Evolutionary conservation across 2,888 invertebrate genomes (phyloP).

Genomic region (Scrobipalpa atriplicella): DNA sequence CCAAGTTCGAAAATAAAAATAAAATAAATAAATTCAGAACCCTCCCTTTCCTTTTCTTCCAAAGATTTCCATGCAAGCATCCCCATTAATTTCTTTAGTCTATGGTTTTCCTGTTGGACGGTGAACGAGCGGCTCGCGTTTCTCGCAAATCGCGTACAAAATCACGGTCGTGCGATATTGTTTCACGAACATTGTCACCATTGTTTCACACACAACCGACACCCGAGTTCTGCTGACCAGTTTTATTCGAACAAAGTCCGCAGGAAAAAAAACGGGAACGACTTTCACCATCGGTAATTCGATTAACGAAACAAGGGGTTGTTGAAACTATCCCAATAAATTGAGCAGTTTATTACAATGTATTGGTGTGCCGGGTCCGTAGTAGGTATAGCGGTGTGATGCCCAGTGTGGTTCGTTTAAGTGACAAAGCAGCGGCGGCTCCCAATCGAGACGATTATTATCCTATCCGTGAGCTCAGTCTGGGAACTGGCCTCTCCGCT

Average conservation of each 20-base stretch:
- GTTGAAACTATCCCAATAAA: constrained; percentile 55
- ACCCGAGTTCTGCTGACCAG: constrained; percentile 45
- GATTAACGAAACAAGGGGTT: constrained; percentile 66
- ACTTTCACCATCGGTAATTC: constrained; percentile 78
- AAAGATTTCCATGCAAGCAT: constrained; percentile 16
- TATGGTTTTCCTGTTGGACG: constrained; percentile 60
- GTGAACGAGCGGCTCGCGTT: constrained; percentile 46
- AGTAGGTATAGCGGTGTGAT: constrained; percentile 66
- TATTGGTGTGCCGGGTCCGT: constrained; percentile 68
- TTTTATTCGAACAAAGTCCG: constrained; percentile 34
- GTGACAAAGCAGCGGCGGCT: constrained; percentile 78
- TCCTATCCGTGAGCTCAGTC: constrained; percentile 76
- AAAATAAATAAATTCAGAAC: not conserved
- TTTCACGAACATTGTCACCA: constrained; percentile 48
- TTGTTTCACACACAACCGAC: constrained; percentile 48
- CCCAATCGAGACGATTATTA: constrained; percentile 77
- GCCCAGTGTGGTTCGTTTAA: constrained; percentile 72
- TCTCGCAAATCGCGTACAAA: constrained; percentile 62
- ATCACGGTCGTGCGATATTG: constrained; percentile 61
- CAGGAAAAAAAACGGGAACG: constrained; percentile 37
- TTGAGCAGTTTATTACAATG: constrained; percentile 59
- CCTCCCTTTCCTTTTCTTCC: not conserved
- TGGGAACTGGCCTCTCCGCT: constrained; percentile 75
- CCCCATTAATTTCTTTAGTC: constrained; percentile 45
- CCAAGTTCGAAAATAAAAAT: not conserved